phyloP scores from a whole-genome alignment of 1,140 invertebrate genomes.

The Hydropsyche tenuis region DNA sequence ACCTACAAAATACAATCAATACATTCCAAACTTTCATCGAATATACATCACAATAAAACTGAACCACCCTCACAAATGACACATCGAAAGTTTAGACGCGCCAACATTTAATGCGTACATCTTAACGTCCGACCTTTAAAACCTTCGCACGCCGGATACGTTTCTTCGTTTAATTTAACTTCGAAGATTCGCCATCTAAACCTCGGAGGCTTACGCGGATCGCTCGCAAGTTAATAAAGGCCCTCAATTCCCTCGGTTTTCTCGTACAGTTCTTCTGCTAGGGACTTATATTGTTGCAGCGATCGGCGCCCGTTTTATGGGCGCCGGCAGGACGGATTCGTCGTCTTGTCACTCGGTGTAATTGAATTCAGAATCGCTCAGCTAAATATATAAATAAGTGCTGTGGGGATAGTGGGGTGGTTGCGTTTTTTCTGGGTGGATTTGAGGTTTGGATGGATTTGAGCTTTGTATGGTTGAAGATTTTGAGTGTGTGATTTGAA shows the following conservation, averaged over 20 bases:
- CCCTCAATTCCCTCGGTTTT: not conserved
- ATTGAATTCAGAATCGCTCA: constrained; percentile 29
- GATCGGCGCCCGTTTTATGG: constrained; percentile 27
- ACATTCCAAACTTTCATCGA: too few relatives aligned
- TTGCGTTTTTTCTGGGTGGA: too few relatives aligned
- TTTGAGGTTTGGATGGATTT: too few relatives aligned
- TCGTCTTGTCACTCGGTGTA: constrained; percentile 37
- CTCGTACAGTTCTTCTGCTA: not conserved
- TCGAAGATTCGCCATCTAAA: constrained; percentile 19
- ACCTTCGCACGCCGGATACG: constrained; percentile 1
- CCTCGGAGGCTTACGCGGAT: constrained; percentile 20
- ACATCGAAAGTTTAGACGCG: too few relatives aligned
- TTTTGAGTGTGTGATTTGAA: too few relatives aligned
- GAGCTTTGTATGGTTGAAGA: too few relatives aligned
- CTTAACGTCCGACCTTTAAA: not conserved
- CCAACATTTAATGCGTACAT: too few relatives aligned
- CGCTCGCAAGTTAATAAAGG: constrained; percentile 24
- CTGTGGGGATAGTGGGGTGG: too few relatives aligned
- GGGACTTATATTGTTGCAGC: constrained; percentile 24
- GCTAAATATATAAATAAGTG: constrained; percentile 23
- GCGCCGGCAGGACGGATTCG: constrained; percentile 28
- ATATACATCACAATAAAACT: too few relatives aligned
- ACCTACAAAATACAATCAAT: too few relatives aligned
- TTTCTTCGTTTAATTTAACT: constrained; percentile 25
- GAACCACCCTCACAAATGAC: too few relatives aligned